Base-by-base conservation (phyloP, 2,113 vertebrate species). In the Strix aluco region DNA sequence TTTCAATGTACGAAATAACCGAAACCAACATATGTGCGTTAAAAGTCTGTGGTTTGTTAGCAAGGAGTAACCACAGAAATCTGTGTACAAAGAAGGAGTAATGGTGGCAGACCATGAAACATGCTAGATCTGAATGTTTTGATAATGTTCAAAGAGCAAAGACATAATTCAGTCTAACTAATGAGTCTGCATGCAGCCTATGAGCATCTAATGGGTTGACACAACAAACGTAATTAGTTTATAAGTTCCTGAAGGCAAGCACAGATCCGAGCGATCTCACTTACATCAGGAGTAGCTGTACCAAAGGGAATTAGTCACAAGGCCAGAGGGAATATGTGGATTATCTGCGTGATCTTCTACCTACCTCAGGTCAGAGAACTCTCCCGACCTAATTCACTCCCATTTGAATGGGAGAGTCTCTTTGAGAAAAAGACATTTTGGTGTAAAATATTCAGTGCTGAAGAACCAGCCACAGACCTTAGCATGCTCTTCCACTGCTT, bases 111-210 rank as follows among this genome's bases (percentile, higher is more conserved):
- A 75, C 66, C 90, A 59, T 67, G 63, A 96, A 93, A 96, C 75
- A 74, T 22, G 21, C 58, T 71, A 92, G 81, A 87, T 94, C 57
- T 58, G 58, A 79, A 79, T 81, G n/a, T 91, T 96, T 58, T 89
- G 89, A 91, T 94, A 96, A 95, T 0, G 49, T 95, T 95, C 95
- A 95, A 95, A 95, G 83, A 80, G 89, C 54, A 82, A 88, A 93
- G 81, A n/a, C 54, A 87, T 52, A 57, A 89, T 82, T 87, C 86
- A 92, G 57, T 54, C 83, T 69, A 88, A 86, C 55, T 83, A 87
- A 89, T 25, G 46, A 91, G 73, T 58, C 91, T 91, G n/a, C 27
- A 36, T 62, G 86, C 89, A 90, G 84, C 66, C 75, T 82, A 1
- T 89, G 88, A 94, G 66, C 51, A 87, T 46, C 80, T 96, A 84